Base-by-base conservation (phyloP, 2,113 vertebrate genomes). In the Mola mola region DNA sequence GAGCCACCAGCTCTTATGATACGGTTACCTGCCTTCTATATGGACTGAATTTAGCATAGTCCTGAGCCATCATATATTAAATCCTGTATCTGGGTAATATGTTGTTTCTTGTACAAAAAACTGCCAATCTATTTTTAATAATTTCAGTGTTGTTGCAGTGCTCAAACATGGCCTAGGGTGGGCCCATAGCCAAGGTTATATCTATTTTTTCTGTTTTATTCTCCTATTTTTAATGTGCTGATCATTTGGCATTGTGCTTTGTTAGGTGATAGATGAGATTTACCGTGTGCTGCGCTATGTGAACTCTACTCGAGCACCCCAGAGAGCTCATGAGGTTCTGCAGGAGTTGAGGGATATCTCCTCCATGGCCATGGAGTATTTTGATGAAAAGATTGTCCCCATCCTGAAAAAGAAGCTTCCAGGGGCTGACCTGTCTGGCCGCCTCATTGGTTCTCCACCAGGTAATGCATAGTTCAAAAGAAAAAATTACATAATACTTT, bases 311-410 rank as follows among this genome's bases (percentile, higher is more conserved):
- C 93, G 96, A 79, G 94, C 97, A n/a, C 97, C 97, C 19, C 96
- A 99, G 84, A 91, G 97, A 72, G 97, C 97, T 79, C 97, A 99
- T 17, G 97, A 99, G 89, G 97, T 99, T 4, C 92, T 99, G 59
- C 97, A 99, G 79, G 97, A 99, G 86, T 81, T 99, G 73, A 91
- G 97, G 75, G 97, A 99, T 44, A 99, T 99, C 80, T 99, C 97
- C 34, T 99, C 97, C 81, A 99, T 99, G 97, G 97, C 97, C 70
- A 99, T 99, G 97, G 97, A 99, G 79, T 99, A 99, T 90, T 99
- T 99, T 60, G 97, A 99, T 68, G 97, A 99, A 82, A 99, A 99
- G 90, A 99, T 99, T 19, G 97, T 99, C 77, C 96, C 97, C 55
- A 94, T 98, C 76, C 92, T 99, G 40, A 99, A 99, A 91, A 99